Base-by-base conservation (phyloP, 2,113 vertebrate species). In the Xenopus laevis region DNA sequence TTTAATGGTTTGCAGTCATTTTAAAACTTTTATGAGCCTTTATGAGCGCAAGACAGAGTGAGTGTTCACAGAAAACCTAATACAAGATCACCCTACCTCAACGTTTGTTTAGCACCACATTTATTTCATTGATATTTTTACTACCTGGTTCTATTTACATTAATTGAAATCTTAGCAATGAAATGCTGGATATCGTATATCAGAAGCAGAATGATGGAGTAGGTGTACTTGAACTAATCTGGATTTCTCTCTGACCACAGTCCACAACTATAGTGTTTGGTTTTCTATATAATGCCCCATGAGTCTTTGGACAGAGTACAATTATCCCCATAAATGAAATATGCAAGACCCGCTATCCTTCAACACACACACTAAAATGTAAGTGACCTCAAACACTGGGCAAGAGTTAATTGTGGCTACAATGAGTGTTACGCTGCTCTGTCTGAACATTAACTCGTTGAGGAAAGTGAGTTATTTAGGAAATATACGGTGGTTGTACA, bases 91-190 rank as follows among this genome's bases (percentile, higher is more conserved):
- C 65, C 44, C 11, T n/a, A 45, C 65, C 46, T 67, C 65, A 67
- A 23, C 18, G 46, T 67, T 50, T 50, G 65, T 21, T 47, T 52
- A 45, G 44, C 65, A 52, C n/a, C 23, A 67, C 65, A 67, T 67
- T 67, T 10, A 50, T 47, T 23, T 47, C 65, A 50, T 15, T 47
- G n/a, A 67, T 67, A 18, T 67, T 67, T 67, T 67, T 21, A 45
- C 46, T 67, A 23, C 44, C 18, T 10, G 20, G 44, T 50, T 67
- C 12, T 23, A 18, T 45, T 67, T 67, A 45, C 20, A 67, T 67
- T 67, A 67, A 67, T 47, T 67, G 46, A 50, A 67, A 47, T 50
- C 20, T 21, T 52, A 50, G 65, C 50, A 67, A 67, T 67, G 65
- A 47, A 67, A 23, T 23, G 46, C 17, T 44, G 46, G 18, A 23